Evolutionary conservation across 2,113 vertebrate genomes (phyloP), one percentile per base, ranked within the genome.

Genomic region (Otocyon megalotis): DNA sequence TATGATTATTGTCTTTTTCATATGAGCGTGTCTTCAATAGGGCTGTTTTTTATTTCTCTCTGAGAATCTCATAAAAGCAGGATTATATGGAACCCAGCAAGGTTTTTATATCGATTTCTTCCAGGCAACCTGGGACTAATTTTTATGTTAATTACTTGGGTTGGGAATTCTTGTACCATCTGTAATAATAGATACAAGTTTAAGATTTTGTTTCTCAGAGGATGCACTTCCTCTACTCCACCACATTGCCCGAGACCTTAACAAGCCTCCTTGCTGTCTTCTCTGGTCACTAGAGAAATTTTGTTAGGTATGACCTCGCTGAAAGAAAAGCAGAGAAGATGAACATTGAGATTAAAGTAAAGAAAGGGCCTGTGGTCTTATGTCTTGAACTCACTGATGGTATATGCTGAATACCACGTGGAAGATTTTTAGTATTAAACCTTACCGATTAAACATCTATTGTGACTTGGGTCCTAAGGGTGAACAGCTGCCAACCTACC

Each of bases 21-120:
- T 76, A 24, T 32, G 71, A 89, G 22, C 26, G 0, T 48, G 30
- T 67, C 50, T 88, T 93, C n/a, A 65, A 12, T 9, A 50, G 81
- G 67, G 69, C 62, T 81, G 30, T 37, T 60, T 71, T 58, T 48
- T 37, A 54, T 63, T 76, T 43, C 54, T 50, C 76, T 28, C 72
- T 71, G 76, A 85, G 50, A 96, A 48, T 62, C 35, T 28, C 22
- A 30, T 48, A 30, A 86, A 74, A 30, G 80, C 67, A 81, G 84
- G 60, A 37, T 69, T 56, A 22, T 63, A 8, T 67, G 60, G 32
- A 58, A n/a, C 15, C 15, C 48, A 32, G 60, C 35, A 30, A 71
- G 48, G 15, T 54, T 56, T 56, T 85, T 67, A 16, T 22, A 4
- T 58, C 26, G 24, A 19, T 67, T 74, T 93, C 62, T 60, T 69